Percentiles rank a stretch among this genome's conserved stretches.
Evolutionary conservation across 2,113 vertebrate genomes (phyloP).

Genomic region (Gambusia affinis): DNA sequence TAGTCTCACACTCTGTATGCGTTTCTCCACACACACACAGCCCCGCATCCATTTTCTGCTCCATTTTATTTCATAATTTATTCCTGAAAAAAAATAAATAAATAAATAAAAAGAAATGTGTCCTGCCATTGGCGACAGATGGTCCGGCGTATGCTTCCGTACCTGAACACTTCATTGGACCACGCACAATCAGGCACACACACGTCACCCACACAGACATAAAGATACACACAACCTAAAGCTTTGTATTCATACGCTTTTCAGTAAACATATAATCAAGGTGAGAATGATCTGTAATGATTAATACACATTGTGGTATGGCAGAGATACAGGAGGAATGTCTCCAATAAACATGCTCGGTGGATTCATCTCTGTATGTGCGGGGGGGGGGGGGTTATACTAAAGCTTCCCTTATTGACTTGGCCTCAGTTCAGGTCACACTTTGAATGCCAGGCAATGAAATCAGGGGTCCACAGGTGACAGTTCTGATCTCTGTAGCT

Average conservation of each 20-base stretch:
- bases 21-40: constrained; percentile 24
- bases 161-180: constrained; percentile 34
- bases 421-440: constrained; percentile 61
- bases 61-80: constrained; percentile 51
- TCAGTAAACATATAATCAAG: constrained; percentile 40
- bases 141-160: constrained; percentile 66
- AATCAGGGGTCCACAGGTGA: constrained; percentile 53
- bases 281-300: constrained; percentile 44
- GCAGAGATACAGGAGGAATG: constrained; percentile 51
- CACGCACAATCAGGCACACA: constrained; percentile 12
- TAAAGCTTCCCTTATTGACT: constrained; percentile 62
- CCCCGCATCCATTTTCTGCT: constrained; percentile 28
- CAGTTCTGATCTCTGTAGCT: constrained; percentile 54
- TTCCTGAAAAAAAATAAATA: neutral
- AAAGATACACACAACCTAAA: constrained; percentile 22
- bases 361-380: constrained; percentile 24
- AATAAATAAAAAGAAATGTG: constrained; percentile 44
- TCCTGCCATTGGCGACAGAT: constrained; percentile 65
- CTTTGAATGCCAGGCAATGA: constrained; percentile 65
- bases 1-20: neutral
- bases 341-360: constrained; percentile 53
- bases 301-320: constrained; percentile 25
- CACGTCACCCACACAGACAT: constrained; percentile 17
- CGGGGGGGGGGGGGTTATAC: constrained; percentile 30
- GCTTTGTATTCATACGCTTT: constrained; percentile 50